Conservation (phyloP, 2,113 vertebrate species). For the Orthonyx spaldingii region DNA sequence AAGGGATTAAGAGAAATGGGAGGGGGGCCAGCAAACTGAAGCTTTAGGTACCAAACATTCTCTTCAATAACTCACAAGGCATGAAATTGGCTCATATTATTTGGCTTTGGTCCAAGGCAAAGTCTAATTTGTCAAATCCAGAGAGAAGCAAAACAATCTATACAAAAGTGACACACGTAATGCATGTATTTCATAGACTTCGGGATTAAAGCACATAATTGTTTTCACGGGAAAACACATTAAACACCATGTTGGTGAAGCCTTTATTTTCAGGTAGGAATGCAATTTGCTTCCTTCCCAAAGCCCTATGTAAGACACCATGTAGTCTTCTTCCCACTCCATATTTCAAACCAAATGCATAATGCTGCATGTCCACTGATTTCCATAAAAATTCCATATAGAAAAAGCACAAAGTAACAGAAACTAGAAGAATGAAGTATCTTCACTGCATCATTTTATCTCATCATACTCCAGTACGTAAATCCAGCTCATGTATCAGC, state of each 20-base stretch:
- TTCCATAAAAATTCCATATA: not conserved
- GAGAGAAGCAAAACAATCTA: slow-evolving; percentile 5
- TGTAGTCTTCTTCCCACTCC: not conserved
- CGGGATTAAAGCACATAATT: not conserved
- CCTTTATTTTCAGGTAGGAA: not conserved
- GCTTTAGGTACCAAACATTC: not conserved
- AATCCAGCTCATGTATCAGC: not conserved
- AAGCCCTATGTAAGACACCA: not conserved
- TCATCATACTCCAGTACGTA: accelerated
- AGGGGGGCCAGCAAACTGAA: not conserved
- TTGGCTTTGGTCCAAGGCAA: slow-evolving; percentile 24
- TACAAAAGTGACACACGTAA: not conserved
- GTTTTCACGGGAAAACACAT: not conserved
- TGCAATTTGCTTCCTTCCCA: not conserved
- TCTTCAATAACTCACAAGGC: slow-evolving; percentile 31
- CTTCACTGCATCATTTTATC: not conserved
- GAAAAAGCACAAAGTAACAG: not conserved
- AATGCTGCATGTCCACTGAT: not conserved
- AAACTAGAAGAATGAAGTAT: not conserved
- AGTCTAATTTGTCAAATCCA: slow-evolving; percentile 12
- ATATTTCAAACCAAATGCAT: not conserved
- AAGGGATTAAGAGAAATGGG: slow-evolving; percentile 23
- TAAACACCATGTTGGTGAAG: not conserved
- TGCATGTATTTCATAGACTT: not conserved
- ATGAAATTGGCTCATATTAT: slow-evolving; percentile 46